These are phyloP conservation scores for Typhlichthys eigenmanni DNA, from an alignment of 2,797 vertebrate species.

Conservation along the genomic window DNA sequence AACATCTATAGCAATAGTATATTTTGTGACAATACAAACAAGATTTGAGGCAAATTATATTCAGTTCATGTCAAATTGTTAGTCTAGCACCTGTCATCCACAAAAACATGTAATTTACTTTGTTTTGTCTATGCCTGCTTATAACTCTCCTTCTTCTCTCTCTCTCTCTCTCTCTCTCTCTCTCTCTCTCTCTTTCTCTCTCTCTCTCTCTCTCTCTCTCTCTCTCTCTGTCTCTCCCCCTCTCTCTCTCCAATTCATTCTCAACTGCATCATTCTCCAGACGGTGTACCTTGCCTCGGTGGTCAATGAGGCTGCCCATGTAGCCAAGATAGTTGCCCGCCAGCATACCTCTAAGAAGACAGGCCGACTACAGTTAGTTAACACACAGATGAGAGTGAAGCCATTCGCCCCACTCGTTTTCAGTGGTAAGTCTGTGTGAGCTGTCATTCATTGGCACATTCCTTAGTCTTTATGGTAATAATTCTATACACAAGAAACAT, in stretches of 20 bases:
- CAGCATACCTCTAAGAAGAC: constrained; percentile 89
- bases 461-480: background rate
- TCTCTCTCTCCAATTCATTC: background rate
- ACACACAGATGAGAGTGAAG: constrained; percentile 94
- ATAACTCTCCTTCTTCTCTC: background rate
- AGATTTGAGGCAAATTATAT: too few species aligned
- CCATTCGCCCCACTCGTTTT: constrained; percentile 78
- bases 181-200: constrained; percentile 3
- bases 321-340: constrained; percentile 88
- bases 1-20: too few species aligned
- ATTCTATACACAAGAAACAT: too few species aligned
- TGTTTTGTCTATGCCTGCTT: too few species aligned
- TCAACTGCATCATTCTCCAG: constrained; percentile 39
- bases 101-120: too few species aligned
- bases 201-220: too few species aligned
- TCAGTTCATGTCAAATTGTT: too few species aligned
- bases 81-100: too few species aligned
- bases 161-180: background rate
- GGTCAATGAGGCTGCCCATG: constrained; percentile 76
- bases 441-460: background rate
- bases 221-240: too few species aligned
- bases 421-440: constrained; percentile 75
- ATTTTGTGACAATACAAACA: too few species aligned
- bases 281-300: constrained; percentile 80
- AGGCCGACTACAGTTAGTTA: constrained; percentile 84